Evolutionary conservation across 92 coral and sea anemone genomes (phyloP).

Genomic region (Isaurus tuberculatus): DNA sequence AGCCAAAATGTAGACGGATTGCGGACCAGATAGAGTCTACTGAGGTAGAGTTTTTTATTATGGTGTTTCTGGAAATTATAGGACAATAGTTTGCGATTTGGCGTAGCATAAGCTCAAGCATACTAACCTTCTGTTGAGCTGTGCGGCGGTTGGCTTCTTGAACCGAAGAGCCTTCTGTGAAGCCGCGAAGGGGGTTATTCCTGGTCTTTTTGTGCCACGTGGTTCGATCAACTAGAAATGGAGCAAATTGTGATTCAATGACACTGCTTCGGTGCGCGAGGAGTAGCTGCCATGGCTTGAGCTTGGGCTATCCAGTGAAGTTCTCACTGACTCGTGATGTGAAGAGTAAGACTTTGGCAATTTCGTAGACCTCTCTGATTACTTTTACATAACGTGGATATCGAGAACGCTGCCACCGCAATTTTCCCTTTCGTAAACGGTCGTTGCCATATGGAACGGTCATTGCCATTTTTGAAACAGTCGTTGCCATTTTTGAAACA

Average conservation of each 20-base stretch:
- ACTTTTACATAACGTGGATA: neutral
- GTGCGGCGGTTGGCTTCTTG: neutral
- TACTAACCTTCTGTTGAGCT: neutral
- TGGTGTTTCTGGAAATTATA: slow-evolving; percentile 4
- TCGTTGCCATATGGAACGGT: no score
- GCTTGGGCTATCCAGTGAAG: neutral
- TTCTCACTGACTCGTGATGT: neutral
- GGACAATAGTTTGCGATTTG: neutral
- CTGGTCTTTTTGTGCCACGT: neutral
- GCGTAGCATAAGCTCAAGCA: neutral
- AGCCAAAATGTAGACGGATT: slow-evolving; percentile 58
- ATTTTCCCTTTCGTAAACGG: no score
- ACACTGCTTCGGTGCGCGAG: neutral
- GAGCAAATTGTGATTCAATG: neutral
- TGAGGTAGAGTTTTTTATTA: slow-evolving; percentile 32
- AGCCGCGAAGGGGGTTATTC: neutral
- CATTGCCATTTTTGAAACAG: no score
- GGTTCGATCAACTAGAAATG: neutral
- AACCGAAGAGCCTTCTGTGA: neutral
- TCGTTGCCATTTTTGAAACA: no score
- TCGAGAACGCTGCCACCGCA: neutral
- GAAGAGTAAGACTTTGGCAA: neutral
- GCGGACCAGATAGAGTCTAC: slow-evolving; percentile 48
- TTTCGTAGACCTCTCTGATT: slow-evolving; percentile 10
- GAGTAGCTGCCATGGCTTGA: no score